These are phyloP conservation scores for Manis pentadactyla DNA, from an alignment of 2,797 vertebrate genomes.

Conservation along the genomic window DNA sequence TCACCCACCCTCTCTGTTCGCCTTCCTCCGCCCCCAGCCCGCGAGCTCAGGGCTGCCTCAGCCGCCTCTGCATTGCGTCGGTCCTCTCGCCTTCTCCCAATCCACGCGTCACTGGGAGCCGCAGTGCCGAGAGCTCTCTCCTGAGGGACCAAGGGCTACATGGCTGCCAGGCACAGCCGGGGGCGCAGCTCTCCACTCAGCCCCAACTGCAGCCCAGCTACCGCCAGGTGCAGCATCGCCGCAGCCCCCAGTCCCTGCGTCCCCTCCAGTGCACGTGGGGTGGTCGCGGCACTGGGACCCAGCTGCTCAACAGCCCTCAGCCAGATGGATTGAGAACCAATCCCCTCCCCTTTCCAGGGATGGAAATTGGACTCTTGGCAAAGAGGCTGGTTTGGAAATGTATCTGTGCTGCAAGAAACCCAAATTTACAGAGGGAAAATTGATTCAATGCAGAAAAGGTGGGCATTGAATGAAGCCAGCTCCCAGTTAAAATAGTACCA, in stretches of 20 bases:
- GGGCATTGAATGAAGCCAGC: not conserved
- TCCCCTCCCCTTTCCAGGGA: not conserved
- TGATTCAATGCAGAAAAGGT: constrained; percentile 65
- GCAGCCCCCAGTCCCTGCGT: constrained; percentile 9
- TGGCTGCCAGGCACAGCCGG: constrained; percentile 40
- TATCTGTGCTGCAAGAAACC: constrained; percentile 73
- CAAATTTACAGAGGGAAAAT: constrained; percentile 60
- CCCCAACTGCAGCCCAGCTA: not conserved
- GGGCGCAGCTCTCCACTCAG: not conserved
- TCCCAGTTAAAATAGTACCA: not conserved
- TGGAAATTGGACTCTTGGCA: constrained; percentile 27
- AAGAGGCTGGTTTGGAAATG: constrained; percentile 58
- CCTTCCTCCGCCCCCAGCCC: not conserved
- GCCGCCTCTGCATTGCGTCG: constrained; percentile 44
- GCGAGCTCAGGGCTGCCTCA: not conserved
- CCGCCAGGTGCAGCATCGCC: not conserved
- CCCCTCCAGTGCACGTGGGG: not conserved
- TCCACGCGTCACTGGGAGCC: not conserved
- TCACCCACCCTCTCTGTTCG: constrained; percentile 59
- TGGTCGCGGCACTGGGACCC: not conserved
- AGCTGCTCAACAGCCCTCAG: not conserved
- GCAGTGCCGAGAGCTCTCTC: not conserved
- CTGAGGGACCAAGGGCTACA: constrained; percentile 38
- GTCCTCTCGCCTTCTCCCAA: not conserved
- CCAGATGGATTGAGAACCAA: not conserved